Conservation (phyloP, 2,888 invertebrate species). For the Trichogramma evanescens region DNA sequence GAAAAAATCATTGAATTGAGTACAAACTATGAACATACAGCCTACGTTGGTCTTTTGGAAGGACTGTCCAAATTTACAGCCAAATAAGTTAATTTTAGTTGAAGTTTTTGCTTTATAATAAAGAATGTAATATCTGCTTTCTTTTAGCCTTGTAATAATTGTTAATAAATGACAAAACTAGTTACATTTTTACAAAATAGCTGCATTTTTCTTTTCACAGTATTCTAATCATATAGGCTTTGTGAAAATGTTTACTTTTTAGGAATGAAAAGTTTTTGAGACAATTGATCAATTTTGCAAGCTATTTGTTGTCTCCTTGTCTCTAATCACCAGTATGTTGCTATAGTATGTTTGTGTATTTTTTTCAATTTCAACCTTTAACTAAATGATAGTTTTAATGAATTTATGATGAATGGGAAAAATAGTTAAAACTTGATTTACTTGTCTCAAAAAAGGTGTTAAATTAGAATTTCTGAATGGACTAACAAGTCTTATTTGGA, state of each 20-base stretch:
- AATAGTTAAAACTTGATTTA: not conserved
- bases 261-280: too few species aligned
- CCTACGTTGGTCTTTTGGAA: conserved; percentile 84
- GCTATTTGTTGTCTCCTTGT: not conserved
- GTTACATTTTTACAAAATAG: conserved; percentile 1
- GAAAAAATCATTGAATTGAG: conserved; percentile 81
- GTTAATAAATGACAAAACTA: conserved; percentile 13
- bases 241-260: too few species aligned
- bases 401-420: too few species aligned
- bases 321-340: not conserved
- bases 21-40: conserved; percentile 86
- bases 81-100: conserved; percentile 39
- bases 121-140: conserved; percentile 20
- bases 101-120: conserved; percentile 13
- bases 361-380: not conserved
- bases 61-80: conserved; percentile 78
- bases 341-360: not conserved
- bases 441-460: not conserved
- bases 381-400: not conserved
- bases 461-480: too few species aligned
- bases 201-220: not conserved
- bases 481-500: too few species aligned
- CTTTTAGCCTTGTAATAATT: conserved; percentile 18
- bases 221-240: too few species aligned
- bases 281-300: not conserved